These are phyloP conservation scores for Ceratotherium simum DNA, from an alignment of 2,113 vertebrate species.

Conservation along the genomic window DNA sequence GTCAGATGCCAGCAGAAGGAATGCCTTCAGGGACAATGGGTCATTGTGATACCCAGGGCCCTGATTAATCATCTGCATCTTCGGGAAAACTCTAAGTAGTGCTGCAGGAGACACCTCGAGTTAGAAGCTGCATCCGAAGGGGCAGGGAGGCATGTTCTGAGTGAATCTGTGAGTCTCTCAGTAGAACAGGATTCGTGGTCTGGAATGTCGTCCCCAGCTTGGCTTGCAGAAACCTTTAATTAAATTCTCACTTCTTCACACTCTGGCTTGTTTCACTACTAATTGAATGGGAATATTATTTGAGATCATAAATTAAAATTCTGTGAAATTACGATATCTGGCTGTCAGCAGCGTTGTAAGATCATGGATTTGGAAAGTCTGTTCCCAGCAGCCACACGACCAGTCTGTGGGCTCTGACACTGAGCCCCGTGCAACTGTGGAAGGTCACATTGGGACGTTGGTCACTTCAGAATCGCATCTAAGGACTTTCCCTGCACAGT, in stretches of 20 bases:
- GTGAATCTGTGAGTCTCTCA: fast-evolving
- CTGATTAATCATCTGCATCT: slow-evolving; percentile 18
- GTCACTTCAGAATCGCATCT: not conserved
- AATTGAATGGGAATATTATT: not conserved
- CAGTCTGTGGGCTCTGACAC: fast-evolving
- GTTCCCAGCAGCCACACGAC: fast-evolving
- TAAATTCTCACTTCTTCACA: not conserved
- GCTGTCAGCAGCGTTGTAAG: fast-evolving
- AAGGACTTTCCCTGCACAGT: not conserved
- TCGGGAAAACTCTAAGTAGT: not conserved
- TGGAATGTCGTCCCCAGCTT: not conserved
- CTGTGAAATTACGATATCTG: fast-evolving
- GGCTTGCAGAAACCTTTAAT: too few species aligned
- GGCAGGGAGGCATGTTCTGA: fast-evolving
- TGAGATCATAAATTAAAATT: not conserved
- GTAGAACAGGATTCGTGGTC: fast-evolving
- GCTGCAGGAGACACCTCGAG: not conserved
- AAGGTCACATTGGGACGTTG: not conserved
- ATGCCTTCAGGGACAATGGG: slow-evolving; percentile 7
- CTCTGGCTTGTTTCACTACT: not conserved
- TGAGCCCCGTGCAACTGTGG: fast-evolving
- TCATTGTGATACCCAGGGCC: not conserved
- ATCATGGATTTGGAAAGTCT: fast-evolving
- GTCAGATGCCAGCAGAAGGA: slow-evolving; percentile 36
- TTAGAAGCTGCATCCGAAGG: fast-evolving